phyloP scores from a whole-genome alignment of 1,140 invertebrate genomes.

The Diorhabda carinulata region DNA sequence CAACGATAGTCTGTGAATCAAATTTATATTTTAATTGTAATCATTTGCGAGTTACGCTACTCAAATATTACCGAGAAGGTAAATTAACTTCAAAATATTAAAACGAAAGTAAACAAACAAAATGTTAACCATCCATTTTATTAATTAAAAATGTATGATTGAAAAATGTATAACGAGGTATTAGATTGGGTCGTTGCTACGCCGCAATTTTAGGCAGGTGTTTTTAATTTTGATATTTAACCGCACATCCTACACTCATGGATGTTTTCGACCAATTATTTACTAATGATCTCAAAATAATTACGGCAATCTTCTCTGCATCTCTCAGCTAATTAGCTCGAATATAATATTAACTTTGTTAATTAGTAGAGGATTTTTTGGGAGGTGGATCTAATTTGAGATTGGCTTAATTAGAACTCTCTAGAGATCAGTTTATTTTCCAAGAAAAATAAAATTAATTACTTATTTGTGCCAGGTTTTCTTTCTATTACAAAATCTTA shows the following conservation, averaged over 20 bases:
- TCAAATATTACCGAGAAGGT: too few relatives aligned
- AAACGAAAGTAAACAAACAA: not conserved
- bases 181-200: not conserved
- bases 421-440: not conserved
- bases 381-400: conserved; percentile 13
- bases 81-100: not conserved
- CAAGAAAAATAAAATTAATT: not conserved
- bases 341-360: conserved; percentile 16
- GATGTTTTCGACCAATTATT: conserved; percentile 18
- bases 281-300: conserved; percentile 20
- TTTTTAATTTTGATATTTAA: conserved; percentile 10
- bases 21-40: too few relatives aligned
- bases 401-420: conserved; percentile 2
- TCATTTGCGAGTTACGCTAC: too few relatives aligned
- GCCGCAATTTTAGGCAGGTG: conserved; percentile 14
- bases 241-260: conserved; percentile 12
- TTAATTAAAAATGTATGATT: conserved; percentile 3
- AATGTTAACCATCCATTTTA: not conserved
- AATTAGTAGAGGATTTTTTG: conserved; percentile 15
- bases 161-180: conserved; percentile 9
- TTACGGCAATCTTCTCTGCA: conserved; percentile 13
- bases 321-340: conserved; percentile 14
- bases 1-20: too few relatives aligned
- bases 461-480: not conserved
- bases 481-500: too few relatives aligned